Conservation (phyloP, 2,113 vertebrate species). For the Meleagris gallopavo region DNA sequence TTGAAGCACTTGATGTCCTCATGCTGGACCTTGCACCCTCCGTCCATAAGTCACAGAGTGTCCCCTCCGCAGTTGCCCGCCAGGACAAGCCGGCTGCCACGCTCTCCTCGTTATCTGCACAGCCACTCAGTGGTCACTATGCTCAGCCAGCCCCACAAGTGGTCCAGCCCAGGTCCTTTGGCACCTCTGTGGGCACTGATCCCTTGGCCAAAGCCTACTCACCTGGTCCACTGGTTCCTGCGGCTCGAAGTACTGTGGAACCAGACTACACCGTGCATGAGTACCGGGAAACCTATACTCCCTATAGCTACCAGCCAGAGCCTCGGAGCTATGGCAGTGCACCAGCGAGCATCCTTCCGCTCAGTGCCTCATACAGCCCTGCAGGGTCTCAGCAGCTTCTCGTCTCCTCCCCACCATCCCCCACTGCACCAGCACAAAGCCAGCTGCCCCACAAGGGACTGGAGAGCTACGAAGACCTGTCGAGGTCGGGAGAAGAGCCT, state of each 20-base stretch:
- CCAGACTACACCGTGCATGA: slow-evolving; percentile 35
- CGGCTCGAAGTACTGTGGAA: neutral
- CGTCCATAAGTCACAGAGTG: slow-evolving; percentile 89
- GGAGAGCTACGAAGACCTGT: slow-evolving; percentile 71
- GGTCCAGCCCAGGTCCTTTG: slow-evolving; percentile 73
- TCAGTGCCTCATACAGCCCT: slow-evolving; percentile 45
- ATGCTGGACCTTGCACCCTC: slow-evolving; percentile 90
- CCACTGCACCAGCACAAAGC: slow-evolving; percentile 49
- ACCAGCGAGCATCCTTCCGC: slow-evolving; percentile 53
- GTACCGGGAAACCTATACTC: slow-evolving; percentile 63
- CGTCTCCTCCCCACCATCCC: slow-evolving; percentile 77
- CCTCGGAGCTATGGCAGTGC: slow-evolving; percentile 72
- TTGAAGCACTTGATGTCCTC: slow-evolving; percentile 93
- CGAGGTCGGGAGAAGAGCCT: slow-evolving; percentile 78
- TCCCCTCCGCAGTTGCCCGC: slow-evolving; percentile 72
- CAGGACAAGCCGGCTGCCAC: slow-evolving; percentile 65
- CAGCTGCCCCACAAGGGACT: slow-evolving; percentile 75
- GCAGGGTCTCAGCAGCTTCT: slow-evolving; percentile 74
- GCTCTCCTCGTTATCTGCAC: slow-evolving; percentile 84
- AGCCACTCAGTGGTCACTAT: slow-evolving; percentile 74
- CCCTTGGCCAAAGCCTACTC: neutral
- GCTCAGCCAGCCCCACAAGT: slow-evolving; percentile 72
- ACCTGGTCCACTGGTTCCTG: neutral
- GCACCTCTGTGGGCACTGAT: slow-evolving; percentile 18
- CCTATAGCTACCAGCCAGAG: slow-evolving; percentile 72